Conservation (phyloP, 2,797 vertebrate genomes). For the Aselliscus stoliczkanus region DNA sequence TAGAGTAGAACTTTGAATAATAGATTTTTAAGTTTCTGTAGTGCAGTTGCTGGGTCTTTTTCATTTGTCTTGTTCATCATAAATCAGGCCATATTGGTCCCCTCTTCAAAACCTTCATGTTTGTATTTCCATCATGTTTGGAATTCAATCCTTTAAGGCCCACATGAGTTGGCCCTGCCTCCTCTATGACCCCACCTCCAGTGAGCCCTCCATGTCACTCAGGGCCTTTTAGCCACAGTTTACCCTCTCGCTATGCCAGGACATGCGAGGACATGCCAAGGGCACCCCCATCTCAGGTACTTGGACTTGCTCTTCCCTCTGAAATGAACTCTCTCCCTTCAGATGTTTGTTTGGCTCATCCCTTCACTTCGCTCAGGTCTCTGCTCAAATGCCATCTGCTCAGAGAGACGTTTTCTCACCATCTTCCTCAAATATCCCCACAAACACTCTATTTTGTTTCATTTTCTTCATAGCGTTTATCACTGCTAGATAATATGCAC, state of each 20-base stretch:
- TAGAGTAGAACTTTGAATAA: neutral
- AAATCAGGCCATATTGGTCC: neutral
- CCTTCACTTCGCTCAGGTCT: neutral
- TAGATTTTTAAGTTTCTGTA: neutral
- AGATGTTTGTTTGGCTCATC: neutral
- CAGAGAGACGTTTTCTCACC: neutral
- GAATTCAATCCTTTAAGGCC: neutral
- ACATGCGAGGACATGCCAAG: fast-evolving
- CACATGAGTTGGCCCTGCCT: neutral
- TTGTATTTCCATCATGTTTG: fast-evolving
- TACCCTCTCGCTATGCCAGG: neutral
- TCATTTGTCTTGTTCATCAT: neutral
- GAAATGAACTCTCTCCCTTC: neutral
- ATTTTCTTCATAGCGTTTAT: neutral
- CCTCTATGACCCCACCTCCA: neutral
- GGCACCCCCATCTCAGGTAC: neutral
- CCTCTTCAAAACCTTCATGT: neutral
- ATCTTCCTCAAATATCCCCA: neutral
- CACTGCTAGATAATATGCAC: neutral
- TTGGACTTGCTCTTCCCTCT: neutral
- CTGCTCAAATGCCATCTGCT: neutral
- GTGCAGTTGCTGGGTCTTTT: neutral
- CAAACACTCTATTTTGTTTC: neutral
- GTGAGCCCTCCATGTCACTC: neutral
- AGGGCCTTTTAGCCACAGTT: neutral